Evolutionary conservation across 2,797 vertebrate genomes (phyloP), one percentile per base, ranked within the genome.

Genomic region (Poeciliopsis presidionis): DNA sequence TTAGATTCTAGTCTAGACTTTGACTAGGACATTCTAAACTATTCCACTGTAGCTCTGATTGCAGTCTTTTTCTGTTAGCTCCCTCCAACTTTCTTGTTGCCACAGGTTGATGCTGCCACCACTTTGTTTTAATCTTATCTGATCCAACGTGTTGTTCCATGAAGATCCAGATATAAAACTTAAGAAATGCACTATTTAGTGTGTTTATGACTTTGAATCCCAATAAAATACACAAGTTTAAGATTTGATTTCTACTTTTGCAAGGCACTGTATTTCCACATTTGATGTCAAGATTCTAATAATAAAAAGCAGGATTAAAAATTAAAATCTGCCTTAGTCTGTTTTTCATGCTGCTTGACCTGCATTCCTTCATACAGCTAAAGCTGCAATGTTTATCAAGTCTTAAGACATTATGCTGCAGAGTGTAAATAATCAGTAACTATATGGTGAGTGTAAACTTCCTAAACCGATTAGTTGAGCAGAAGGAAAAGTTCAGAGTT

Each of bases 381-480:
- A 45, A 70, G 67, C 13, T 46, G 41, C 46, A 28, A 45, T 69
- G 65, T 69, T 69, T 25, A 1, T 25, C 63, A 67, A 45, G 22
- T 7, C 12, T 20, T 22, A 65, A 22, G 61, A 22, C 36, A 11
- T 41, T 41, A 67, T 67, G 36, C 63, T 67, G 63, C 36, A 25
- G 63, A 41, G 20, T 39, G 39, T 18, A 16, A 14, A 18, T 45
- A 14, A n/a, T 45, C 39, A 41, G 1, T 3, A 69, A 69, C 65
- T 69, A 25, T 43, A 69, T 69, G 8, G 18, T 22, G 39, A 69
- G 65, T 12, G 67, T 45, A 45, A 70, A 8, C 25, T 28, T 70
- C 41, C 41, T 45, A 70, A 70, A 70, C 67, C 6, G 41, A 70
- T 71, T 28, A 70, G 13, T 16, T 33, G 47, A 75, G 59, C 74